A percentile compares a stretch with the other conserved stretches of the same genome.
Evolutionary conservation across 1,140 invertebrate species (phyloP).

Genomic region (Drosophila grimshawi): DNA sequence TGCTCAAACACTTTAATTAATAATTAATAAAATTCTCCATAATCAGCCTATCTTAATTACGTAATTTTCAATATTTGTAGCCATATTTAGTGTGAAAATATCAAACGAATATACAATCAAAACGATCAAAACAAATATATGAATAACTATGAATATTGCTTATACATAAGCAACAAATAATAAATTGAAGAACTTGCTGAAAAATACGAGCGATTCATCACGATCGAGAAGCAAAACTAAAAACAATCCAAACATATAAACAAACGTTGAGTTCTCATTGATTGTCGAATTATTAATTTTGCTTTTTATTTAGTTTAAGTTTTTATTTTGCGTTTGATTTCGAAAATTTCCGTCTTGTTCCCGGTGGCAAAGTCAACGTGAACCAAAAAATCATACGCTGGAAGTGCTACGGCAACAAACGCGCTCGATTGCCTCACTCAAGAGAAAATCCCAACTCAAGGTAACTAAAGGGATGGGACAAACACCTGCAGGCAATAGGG

Average conservation of each 20-base stretch:
- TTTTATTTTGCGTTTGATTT: conserved; percentile 30
- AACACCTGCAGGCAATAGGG: background rate
- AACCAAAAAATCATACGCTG: conserved; percentile 54
- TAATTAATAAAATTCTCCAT: background rate
- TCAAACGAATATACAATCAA: conserved; percentile 45
- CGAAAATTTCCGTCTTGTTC: conserved; percentile 7
- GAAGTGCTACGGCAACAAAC: conserved; percentile 82
- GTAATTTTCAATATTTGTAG: conserved; percentile 31
- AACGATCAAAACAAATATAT: conserved; percentile 44
- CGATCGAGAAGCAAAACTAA: conserved; percentile 17
- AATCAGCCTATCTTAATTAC: background rate
- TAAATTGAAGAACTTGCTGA: conserved; percentile 35
- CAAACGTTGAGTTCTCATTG: background rate
- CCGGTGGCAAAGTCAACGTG: conserved; percentile 21
- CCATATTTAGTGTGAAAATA: conserved; percentile 46
- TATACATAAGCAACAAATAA: conserved; percentile 41
- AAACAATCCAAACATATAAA: conserved; percentile 15
- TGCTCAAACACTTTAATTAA: too few species aligned
- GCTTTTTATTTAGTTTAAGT: conserved; percentile 27
- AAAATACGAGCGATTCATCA: conserved; percentile 41
- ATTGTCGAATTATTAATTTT: conserved; percentile 17
- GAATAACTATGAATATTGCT: conserved; percentile 54
- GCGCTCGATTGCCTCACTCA: conserved; percentile 83
- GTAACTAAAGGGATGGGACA: conserved; percentile 46
- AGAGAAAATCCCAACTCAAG: conserved; percentile 84